Evolutionary conservation across 2,888 invertebrate species (phyloP).

Genomic region (Trimorus sp.): DNA sequence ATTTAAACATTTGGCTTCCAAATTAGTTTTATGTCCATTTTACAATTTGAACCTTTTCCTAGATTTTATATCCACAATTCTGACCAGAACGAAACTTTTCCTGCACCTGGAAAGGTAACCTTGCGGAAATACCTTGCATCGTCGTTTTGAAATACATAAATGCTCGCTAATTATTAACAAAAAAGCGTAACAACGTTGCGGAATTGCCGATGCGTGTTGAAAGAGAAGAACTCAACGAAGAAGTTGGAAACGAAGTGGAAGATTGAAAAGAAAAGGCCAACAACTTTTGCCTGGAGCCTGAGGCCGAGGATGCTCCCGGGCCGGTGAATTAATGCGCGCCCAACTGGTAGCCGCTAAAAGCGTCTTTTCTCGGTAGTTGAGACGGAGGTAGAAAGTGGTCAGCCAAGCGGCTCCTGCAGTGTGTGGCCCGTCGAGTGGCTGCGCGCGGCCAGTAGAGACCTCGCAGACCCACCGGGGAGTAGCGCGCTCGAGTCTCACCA

Average conservation of each 20-base stretch:
- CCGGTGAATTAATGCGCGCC: constrained; percentile 55
- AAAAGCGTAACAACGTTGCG: constrained; percentile 33
- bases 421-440: constrained; percentile 67
- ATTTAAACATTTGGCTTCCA: no score
- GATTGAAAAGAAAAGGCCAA: constrained; percentile 8
- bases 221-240: constrained; percentile 1
- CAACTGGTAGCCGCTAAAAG: constrained; percentile 67
- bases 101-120: constrained; percentile 50
- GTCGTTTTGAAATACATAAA: constrained; percentile 46
- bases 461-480: constrained; percentile 48
- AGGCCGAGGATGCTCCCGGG: constrained; percentile 45
- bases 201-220: constrained; percentile 30
- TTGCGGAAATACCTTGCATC: constrained; percentile 42
- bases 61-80: no score
- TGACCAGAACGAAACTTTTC: constrained; percentile 41
- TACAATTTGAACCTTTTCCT: no score
- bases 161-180: constrained; percentile 40
- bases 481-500: constrained; percentile 56
- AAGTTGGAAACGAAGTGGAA: neutral
- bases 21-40: no score
- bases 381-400: constrained; percentile 78
- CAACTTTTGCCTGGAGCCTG: constrained; percentile 14
- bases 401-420: constrained; percentile 76
- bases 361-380: constrained; percentile 70
- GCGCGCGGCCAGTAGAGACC: constrained; percentile 53